Base-by-base conservation (phyloP, 2,797 vertebrate genomes). In the Manis javanica region DNA sequence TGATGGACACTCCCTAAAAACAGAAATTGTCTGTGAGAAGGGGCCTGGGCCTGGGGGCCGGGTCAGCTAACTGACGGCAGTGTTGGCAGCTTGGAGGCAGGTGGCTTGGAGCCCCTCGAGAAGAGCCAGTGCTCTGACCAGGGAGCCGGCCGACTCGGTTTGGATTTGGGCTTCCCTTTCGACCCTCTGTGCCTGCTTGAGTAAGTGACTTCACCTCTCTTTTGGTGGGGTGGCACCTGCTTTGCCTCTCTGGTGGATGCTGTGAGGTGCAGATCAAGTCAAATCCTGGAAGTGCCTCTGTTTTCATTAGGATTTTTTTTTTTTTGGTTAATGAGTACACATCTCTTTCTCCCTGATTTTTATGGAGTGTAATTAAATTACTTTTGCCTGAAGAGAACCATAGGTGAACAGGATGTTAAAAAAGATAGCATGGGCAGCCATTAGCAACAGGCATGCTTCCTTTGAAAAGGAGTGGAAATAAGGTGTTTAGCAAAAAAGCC, bases 291-390 rank as follows among this genome's bases (percentile, higher is more conserved):
- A 31, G 29, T 2, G 23, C 51, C 46, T 53, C 9, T 26, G 10
- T 64, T 82, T 66, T 55, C 37, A 6, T 79, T 42, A 18, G 34
- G n/a, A 87, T 53, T 68, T 42, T 79, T 31, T 26, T 78, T 34
- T 2, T 51, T 95, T 90, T 49, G 64, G 92, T 94, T 94, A 92
- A 96, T 95, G 85, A 94, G 49, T 94, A 95, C 91, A 82, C 72
- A 26, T 57, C 23, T 82, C 61, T 66, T 82, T 85, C 64, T 21
- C 68, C 59, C 37, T 75, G 87, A 77, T 63, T 95, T 96, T 97
- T 94, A 95, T 90, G 81, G 55, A 53, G 42, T 78, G 66, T 95
- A 72, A 96, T 94, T 96, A 92, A 84, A 90, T 94, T 69, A 85
- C 68, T 93, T 96, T 82, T 92, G 92, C 94, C 86, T 71, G 74